Base-by-base conservation (phyloP, 2,113 vertebrate species). In the Delphinapterus leucas region DNA sequence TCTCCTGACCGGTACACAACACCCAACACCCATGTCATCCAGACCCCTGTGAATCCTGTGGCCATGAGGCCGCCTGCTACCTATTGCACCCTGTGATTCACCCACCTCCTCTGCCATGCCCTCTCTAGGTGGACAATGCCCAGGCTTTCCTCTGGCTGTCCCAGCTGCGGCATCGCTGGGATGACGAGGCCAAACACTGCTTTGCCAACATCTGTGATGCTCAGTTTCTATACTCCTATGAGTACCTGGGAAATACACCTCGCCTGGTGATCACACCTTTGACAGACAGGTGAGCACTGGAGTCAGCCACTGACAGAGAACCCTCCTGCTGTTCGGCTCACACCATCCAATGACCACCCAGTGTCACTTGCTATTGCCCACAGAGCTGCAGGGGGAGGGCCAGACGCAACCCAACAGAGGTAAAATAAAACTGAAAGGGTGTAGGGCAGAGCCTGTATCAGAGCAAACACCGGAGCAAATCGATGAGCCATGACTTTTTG, bases 241-340 rank as follows among this genome's bases (percentile, higher is more conserved):
- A 99, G 95, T 99, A 99, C 97, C 98, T 99, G 89, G 99, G 99
- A 96, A 99, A 99, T 97, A 99, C 99, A 0, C 99, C 99, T 6
- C 99, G 99, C 68, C 98, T 99, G 6, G 99, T 99, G 80, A 99
- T 99, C 98, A 99, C 99, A 4, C 99, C 99, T 2, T 98, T 99
- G 76, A 99, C 99, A 0, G 99, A 99, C 98, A 99, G 99, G 99
- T 99, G 92, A 96, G 97, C 13, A 1, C n/a, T 1, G 3, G 13
- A 49, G 8, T 63, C 81, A 80, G 15, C n/a, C 33, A 23, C 17
- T 28, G 8, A 68, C 23, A 3, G 65, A 41, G 84, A 25, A 0
- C 2, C 55, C 21, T 26, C 6, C 15, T 25, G 61, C 23, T 20
- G 0, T 23, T 11, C 5, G 3, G 7, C 33, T 79, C 77, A 53